Conservation (phyloP, 2,797 vertebrate genomes). For the Chloroceryle inda region DNA sequence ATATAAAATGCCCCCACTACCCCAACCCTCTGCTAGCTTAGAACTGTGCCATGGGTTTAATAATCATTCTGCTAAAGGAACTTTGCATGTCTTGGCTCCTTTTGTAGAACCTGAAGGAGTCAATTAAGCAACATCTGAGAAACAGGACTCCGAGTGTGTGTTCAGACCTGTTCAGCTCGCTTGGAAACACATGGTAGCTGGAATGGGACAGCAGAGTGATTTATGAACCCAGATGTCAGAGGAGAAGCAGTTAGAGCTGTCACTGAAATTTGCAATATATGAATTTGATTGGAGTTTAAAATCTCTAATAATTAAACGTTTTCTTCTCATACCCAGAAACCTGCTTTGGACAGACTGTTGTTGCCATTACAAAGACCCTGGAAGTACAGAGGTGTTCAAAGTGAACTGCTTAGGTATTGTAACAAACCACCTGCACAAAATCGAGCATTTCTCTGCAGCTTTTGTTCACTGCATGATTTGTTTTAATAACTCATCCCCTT, state of each 20-base stretch:
- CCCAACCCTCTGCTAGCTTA: not conserved
- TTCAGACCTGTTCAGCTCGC: not conserved
- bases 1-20: not conserved
- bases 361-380: not conserved
- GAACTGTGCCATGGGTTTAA: not conserved
- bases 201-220: not conserved
- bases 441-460: not conserved
- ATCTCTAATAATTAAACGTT: not conserved
- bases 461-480: not conserved
- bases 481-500: not conserved
- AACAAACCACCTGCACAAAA: not conserved
- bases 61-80: not conserved
- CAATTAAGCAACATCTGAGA: not conserved
- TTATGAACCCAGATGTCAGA: not conserved
- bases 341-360: not conserved
- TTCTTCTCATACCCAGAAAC: not conserved
- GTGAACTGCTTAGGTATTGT: not conserved
- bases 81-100: rapidly evolving
- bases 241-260: not conserved
- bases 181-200: not conserved
- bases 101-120: not conserved
- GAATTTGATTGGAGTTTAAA: not conserved
- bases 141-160: not conserved
- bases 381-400: not conserved
- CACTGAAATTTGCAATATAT: not conserved